Conservation (phyloP, 2,888 invertebrate genomes). For the Aphrophora alni region DNA sequence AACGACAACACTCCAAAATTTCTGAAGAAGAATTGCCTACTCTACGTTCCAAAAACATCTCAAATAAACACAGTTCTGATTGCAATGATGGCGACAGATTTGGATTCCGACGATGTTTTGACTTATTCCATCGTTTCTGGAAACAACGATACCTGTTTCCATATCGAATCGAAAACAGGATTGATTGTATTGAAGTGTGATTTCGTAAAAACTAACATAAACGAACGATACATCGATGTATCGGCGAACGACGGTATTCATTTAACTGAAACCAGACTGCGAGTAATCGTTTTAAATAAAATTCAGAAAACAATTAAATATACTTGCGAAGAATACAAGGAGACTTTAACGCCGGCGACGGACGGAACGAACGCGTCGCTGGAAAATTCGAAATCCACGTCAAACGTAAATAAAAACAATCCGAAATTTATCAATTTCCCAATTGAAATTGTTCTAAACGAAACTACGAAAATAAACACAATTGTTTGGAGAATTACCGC, state of each 20-base stretch:
- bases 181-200: slow-evolving; percentile 86
- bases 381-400: slow-evolving; percentile 74
- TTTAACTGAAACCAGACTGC: slow-evolving; percentile 55
- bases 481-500: slow-evolving; percentile 74
- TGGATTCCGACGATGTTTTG: slow-evolving; percentile 87
- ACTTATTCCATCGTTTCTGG: slow-evolving; percentile 85
- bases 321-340: slow-evolving; percentile 86
- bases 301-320: slow-evolving; percentile 59
- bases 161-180: slow-evolving; percentile 79
- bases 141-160: slow-evolving; percentile 88
- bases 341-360: slow-evolving; percentile 75
- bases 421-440: slow-evolving; percentile 88
- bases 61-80: slow-evolving; percentile 82
- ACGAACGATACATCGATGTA: slow-evolving; percentile 78
- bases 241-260: slow-evolving; percentile 84
- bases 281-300: slow-evolving; percentile 38
- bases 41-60: slow-evolving; percentile 76
- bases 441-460: slow-evolving; percentile 80
- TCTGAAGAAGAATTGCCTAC: slow-evolving; percentile 82
- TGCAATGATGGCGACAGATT: slow-evolving; percentile 89
- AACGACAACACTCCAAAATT: slow-evolving; percentile 94
- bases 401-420: slow-evolving; percentile 79
- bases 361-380: slow-evolving; percentile 75
- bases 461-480: slow-evolving; percentile 79
- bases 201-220: slow-evolving; percentile 64